phyloP scores from a whole-genome alignment of 1,140 invertebrate genomes.

The Wiebesia pumilae region DNA sequence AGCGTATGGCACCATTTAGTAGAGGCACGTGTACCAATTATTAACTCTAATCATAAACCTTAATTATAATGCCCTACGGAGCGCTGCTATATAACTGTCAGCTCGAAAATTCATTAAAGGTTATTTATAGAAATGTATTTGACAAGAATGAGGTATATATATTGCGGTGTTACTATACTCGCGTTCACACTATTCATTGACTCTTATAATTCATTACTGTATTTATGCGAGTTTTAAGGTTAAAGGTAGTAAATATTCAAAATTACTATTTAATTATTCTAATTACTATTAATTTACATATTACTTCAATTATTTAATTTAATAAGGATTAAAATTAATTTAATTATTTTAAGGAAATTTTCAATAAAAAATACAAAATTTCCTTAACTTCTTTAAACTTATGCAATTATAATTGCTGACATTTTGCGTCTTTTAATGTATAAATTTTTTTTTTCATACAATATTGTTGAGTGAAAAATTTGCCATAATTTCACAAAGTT shows the following conservation, averaged over 20 bases:
- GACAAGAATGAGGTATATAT: conserved; percentile 45
- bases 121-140: conserved; percentile 67
- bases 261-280: neutral
- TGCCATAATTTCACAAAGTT: too few relatives aligned
- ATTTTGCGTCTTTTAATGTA: too few relatives aligned
- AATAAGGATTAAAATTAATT: too few relatives aligned
- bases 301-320: too few relatives aligned
- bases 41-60: conserved; percentile 72
- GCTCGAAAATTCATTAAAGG: conserved; percentile 64
- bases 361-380: too few relatives aligned
- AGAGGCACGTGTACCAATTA: conserved; percentile 70
- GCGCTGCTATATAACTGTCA: conserved; percentile 62
- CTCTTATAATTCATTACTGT: conserved; percentile 17
- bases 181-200: conserved; percentile 28
- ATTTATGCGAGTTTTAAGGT: conserved; percentile 11
- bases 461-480: too few relatives aligned
- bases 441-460: too few relatives aligned
- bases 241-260: neutral
- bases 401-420: too few relatives aligned
- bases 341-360: too few relatives aligned
- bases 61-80: conserved; percentile 67
- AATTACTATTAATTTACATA: too few relatives aligned
- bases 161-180: conserved; percentile 3
- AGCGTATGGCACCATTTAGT: conserved; percentile 57
- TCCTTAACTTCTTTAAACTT: too few relatives aligned